Evolutionary conservation across 2,888 invertebrate species (phyloP).

Genomic region (Labia minor): DNA sequence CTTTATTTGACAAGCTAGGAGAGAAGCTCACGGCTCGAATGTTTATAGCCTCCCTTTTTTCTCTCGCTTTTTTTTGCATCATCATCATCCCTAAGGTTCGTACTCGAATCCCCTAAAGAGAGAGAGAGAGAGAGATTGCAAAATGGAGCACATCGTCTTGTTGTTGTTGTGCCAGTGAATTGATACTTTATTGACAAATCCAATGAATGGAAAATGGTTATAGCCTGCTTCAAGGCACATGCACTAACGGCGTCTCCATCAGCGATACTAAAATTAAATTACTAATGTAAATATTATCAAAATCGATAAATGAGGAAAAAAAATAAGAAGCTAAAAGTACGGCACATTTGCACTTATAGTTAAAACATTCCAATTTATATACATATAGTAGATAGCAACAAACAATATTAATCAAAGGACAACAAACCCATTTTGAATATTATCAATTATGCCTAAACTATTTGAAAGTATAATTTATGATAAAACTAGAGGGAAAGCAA

Average conservation of each 20-base stretch:
- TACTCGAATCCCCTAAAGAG: not conserved
- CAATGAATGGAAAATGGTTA: slow-evolving; percentile 13
- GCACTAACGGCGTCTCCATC: not conserved
- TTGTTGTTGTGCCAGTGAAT: not conserved
- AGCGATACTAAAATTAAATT: slow-evolving; percentile 2
- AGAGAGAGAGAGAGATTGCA: slow-evolving; percentile 13
- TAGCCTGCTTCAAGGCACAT: slow-evolving; percentile 1
- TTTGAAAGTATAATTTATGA: no score
- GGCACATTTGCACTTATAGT: no score
- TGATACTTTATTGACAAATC: slow-evolving; percentile 5
- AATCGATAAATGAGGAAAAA: not conserved
- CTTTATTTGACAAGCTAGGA: not conserved
- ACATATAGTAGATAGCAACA: no score
- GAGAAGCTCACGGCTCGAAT: not conserved
- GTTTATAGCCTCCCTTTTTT: not conserved
- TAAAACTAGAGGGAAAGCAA: no score
- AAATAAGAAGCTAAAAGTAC: no score
- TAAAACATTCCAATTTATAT: no score
- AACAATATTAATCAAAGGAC: no score
- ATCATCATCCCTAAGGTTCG: not conserved
- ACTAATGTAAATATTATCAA: slow-evolving; percentile 7
- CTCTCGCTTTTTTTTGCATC: not conserved
- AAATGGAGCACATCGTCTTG: not conserved
- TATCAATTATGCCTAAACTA: no score
- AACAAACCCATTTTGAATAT: no score